phyloP scores from a whole-genome alignment of 2,113 vertebrate species.

The Calyptommatus sinebrachiatus region DNA sequence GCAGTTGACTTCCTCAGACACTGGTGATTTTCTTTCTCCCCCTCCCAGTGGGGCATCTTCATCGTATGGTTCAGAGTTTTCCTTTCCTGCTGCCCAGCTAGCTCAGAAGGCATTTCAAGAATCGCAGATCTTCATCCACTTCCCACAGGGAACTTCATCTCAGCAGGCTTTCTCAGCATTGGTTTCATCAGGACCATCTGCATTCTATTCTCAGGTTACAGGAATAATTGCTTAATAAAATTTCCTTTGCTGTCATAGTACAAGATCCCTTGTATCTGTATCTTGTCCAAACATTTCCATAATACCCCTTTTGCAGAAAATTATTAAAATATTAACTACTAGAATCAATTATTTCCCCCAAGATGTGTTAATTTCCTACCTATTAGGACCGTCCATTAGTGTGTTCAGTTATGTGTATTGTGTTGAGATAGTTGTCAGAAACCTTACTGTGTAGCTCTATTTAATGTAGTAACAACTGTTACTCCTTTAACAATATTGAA shows the following conservation, averaged over 20 bases:
- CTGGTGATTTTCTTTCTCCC: conserved; percentile 88
- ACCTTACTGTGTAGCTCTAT: not conserved
- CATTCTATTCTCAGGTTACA: conserved; percentile 79
- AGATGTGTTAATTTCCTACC: not conserved
- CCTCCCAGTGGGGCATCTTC: conserved; percentile 72
- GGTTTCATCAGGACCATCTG: conserved; percentile 74
- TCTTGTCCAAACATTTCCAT: conserved; percentile 11
- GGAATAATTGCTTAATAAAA: conserved; percentile 68
- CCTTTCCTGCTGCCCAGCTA: conserved; percentile 74
- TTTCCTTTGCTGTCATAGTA: conserved; percentile 21
- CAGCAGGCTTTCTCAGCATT: conserved; percentile 76
- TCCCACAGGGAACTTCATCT: conserved; percentile 75
- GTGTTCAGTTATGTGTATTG: not conserved
- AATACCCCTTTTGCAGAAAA: not conserved
- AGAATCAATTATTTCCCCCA: not conserved
- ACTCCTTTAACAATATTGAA: conserved; percentile 16
- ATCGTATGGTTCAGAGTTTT: conserved; percentile 72
- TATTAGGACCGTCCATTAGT: not conserved
- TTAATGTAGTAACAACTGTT: conserved; percentile 10
- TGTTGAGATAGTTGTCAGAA: conserved; percentile 6
- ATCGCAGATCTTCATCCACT: conserved; percentile 79
- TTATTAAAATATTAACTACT: conserved; percentile 20
- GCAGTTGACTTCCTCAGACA: conserved; percentile 88
- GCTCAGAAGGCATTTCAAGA: conserved; percentile 78
- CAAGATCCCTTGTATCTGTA: conserved; percentile 46